phyloP scores from a whole-genome alignment of 1,140 invertebrate species.

The Neodiprion lecontei region DNA sequence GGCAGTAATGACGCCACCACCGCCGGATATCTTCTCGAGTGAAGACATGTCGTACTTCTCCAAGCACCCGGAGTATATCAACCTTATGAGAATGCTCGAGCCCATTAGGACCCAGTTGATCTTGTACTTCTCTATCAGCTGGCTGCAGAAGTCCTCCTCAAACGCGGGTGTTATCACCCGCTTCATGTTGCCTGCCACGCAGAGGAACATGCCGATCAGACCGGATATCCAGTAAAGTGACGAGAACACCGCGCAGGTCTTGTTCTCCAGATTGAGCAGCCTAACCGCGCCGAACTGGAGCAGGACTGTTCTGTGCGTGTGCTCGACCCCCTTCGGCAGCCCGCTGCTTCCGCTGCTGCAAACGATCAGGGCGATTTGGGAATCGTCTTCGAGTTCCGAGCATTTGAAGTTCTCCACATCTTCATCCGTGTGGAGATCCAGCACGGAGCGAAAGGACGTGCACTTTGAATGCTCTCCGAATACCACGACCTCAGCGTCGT shows the following conservation, averaged over 20 bases:
- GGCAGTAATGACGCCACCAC: background rate
- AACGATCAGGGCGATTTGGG: constrained; percentile 28
- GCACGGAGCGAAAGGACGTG: background rate
- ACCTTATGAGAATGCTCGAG: background rate
- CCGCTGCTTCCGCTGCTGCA: constrained; percentile 83
- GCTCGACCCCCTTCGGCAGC: constrained; percentile 84
- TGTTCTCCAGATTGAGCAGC: background rate
- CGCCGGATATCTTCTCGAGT: constrained; percentile 3
- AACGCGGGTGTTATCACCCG: constrained; percentile 60
- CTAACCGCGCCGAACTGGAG: background rate
- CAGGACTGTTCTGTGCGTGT: constrained; percentile 72
- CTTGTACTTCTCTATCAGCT: constrained; percentile 48
- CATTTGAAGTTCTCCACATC: background rate
- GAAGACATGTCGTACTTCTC: background rate
- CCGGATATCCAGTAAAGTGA: background rate
- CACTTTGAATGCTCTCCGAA: constrained; percentile 13
- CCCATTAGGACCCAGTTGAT: background rate
- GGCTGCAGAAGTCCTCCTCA: constrained; percentile 60
- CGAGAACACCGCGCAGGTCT: background rate
- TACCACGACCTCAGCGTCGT: constrained; percentile 18
- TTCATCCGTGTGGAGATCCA: background rate
- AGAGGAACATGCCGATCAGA: constrained; percentile 18
- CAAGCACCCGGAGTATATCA: background rate
- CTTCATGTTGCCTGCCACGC: constrained; percentile 51
- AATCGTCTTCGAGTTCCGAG: background rate